Base-by-base conservation (phyloP, 2,888 invertebrate species). In the Andrena chrysosceles region DNA sequence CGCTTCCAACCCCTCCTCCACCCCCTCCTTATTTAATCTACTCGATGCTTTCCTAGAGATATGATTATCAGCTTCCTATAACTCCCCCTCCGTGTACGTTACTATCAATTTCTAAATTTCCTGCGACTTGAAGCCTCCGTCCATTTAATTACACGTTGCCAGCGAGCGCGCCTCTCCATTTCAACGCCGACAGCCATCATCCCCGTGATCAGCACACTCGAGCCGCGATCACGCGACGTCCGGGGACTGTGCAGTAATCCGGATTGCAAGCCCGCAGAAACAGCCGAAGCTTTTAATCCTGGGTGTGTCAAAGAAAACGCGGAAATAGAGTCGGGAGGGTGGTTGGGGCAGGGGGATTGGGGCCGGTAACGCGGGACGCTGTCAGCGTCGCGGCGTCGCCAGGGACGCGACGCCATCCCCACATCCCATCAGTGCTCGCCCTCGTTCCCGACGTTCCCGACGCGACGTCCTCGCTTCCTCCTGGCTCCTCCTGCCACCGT, bases 311-410 rank as follows among this genome's bases (percentile, higher is more conserved):
- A 90, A 89, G 90, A 90, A 90, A 88, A 89, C 82, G 84, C 85
- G 85, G 89, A 87, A 90, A 87, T 87, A 89, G 86, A 79, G 88
- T 77, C 59, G 74, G 76, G 48, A 78, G 49, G 49, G 68, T 81
- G 78, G 82, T 72, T 79, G 77, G 72, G 81, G 13, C 4, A 75
- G 7, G 85, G 72, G 59, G 85, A 87, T 81, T 82, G 79, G 85
- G 83, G 77, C 78, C 29, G 10, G 63, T 66, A 75, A 42, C 20
- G 49, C 60, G 63, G 59, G 59, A 64, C 74, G 85, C 86, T 90
- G 89, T 91, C 89, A 90, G 90, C 91, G 91, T 91, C 91, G 87
- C 85, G 84, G 82, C 89, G 91, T 90, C 92, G 91, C 92, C 91
- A 89, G 90, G 91, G 91, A 91, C 89, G 88, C 87, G 87, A 83